Evolutionary conservation across 2,797 vertebrate genomes (phyloP).

Genomic region (Semaprochilodus insignis): DNA sequence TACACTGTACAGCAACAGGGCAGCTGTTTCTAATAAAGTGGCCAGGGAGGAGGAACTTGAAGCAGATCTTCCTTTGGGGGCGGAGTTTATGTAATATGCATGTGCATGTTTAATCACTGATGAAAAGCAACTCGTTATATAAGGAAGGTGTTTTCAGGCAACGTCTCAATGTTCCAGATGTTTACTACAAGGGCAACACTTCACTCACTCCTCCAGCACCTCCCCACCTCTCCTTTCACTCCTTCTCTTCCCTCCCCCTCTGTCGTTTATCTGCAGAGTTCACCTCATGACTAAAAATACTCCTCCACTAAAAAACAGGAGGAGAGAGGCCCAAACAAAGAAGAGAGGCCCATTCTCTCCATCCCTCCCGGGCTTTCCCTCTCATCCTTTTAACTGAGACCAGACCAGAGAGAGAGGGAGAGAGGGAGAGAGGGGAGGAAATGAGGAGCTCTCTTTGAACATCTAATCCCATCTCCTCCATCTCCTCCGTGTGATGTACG

Average conservation of each 20-base stretch:
- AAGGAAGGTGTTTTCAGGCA: not conserved
- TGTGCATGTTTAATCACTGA: not conserved
- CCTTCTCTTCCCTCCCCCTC: not conserved
- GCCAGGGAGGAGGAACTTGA: no score
- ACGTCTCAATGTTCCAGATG: not conserved
- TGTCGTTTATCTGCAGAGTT: conserved; percentile 13
- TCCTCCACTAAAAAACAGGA: conserved; percentile 5
- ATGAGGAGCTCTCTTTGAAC: not conserved
- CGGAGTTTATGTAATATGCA: not conserved
- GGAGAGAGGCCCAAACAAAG: conserved; percentile 1
- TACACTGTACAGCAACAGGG: no score
- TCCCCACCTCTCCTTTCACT: not conserved
- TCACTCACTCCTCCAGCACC: not conserved
- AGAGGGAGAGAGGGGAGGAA: not conserved
- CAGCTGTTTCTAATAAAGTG: no score
- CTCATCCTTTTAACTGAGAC: conserved; percentile 44
- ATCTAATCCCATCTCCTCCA: not conserved
- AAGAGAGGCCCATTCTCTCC: conserved; percentile 15
- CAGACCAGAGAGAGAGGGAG: conserved; percentile 18
- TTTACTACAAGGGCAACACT: not conserved
- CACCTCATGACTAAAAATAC: conserved; percentile 47
- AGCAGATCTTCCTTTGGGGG: no score
- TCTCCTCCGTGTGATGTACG: not conserved
- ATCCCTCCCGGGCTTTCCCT: conserved; percentile 22
- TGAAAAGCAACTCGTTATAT: not conserved